phyloP scores from a whole-genome alignment of 2,797 vertebrate species.

The Enoplosus armatus region DNA sequence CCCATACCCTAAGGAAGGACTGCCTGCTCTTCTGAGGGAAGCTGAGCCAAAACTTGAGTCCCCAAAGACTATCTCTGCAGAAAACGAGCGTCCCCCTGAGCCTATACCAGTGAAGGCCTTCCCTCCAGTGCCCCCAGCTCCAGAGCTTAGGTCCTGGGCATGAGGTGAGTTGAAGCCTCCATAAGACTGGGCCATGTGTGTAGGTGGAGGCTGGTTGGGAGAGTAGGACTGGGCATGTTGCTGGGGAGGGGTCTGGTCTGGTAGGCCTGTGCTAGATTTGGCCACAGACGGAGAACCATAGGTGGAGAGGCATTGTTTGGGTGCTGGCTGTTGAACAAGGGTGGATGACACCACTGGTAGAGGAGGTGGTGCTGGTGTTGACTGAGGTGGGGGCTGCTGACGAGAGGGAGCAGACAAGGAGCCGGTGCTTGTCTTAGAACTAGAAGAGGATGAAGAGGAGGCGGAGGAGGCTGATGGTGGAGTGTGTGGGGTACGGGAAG shows the following conservation, averaged over 20 bases:
- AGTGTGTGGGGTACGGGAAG: slow-evolving; percentile 83
- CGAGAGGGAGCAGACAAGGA: slow-evolving; percentile 81
- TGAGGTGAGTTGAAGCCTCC: slow-evolving; percentile 88
- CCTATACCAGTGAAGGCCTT: slow-evolving; percentile 76
- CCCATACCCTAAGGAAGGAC: slow-evolving; percentile 89
- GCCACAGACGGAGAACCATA: slow-evolving; percentile 82
- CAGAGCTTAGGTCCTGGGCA: slow-evolving; percentile 87
- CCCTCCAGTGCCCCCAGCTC: slow-evolving; percentile 61
- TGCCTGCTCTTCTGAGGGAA: slow-evolving; percentile 84
- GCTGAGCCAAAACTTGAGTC: slow-evolving; percentile 81
- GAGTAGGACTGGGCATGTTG: slow-evolving; percentile 83
- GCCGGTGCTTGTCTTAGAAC: slow-evolving; percentile 72
- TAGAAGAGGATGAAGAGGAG: slow-evolving; percentile 84
- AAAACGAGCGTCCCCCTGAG: slow-evolving; percentile 79
- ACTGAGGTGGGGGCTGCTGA: slow-evolving; percentile 81
- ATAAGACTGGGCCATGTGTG: slow-evolving; percentile 82
- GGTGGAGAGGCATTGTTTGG: slow-evolving; percentile 79
- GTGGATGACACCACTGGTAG: slow-evolving; percentile 75
- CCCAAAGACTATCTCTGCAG: slow-evolving; percentile 83
- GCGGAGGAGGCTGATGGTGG: slow-evolving; percentile 84
- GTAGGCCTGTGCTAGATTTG: slow-evolving; percentile 85
- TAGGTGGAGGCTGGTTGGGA: slow-evolving; percentile 81
- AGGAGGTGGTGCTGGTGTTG: slow-evolving; percentile 79
- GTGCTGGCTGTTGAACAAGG: slow-evolving; percentile 77
- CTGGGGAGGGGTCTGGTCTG: slow-evolving; percentile 86